These are phyloP conservation scores for Dinothrombium tinctorium DNA, from an alignment of 1,140 invertebrate genomes.

Conservation along the genomic window DNA sequence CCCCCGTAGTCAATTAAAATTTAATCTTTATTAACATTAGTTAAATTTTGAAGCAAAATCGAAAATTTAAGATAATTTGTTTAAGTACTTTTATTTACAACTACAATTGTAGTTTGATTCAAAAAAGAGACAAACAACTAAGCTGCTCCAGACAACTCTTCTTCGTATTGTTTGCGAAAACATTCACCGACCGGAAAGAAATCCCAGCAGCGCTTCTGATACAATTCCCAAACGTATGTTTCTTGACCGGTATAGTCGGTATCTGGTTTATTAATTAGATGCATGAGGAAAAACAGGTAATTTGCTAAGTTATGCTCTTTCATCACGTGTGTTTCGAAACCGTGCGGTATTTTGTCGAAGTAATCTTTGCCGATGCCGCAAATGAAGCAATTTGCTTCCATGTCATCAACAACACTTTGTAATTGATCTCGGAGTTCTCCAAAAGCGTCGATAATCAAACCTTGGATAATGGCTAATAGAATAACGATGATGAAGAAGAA, in stretches of 20 bases:
- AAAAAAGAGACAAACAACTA: too few relatives aligned
- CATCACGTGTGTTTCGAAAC: conserved; percentile 82
- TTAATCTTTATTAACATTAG: too few relatives aligned
- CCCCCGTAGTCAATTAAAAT: too few relatives aligned
- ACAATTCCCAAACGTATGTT: conserved; percentile 99
- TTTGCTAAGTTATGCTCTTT: conserved; percentile 99
- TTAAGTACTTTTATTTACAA: too few relatives aligned
- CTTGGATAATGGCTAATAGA: conserved; percentile 95
- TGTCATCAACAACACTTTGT: conserved; percentile 93
- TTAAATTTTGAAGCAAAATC: too few relatives aligned
- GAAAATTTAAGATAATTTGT: too few relatives aligned
- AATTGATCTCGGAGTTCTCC: conserved; percentile 98
- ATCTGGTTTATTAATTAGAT: conserved; percentile 98
- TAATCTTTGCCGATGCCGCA: conserved; percentile 98
- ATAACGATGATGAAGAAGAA: conserved; percentile 99
- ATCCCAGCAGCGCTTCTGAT: conserved; percentile 89
- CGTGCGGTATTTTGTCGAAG: conserved; percentile 88
- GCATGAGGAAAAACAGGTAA: conserved; percentile 99
- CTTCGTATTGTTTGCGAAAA: conserved; percentile 97
- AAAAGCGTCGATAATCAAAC: conserved; percentile 99
- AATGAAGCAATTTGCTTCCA: conserved; percentile 98
- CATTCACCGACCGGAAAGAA: conserved; percentile 99
- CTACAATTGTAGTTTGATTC: too few relatives aligned
- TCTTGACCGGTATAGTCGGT: conserved; percentile 97
- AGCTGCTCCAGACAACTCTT: conserved; percentile 23